Evolutionary conservation across 2,888 invertebrate species (phyloP).

Genomic region (Chalcis sispes): DNA sequence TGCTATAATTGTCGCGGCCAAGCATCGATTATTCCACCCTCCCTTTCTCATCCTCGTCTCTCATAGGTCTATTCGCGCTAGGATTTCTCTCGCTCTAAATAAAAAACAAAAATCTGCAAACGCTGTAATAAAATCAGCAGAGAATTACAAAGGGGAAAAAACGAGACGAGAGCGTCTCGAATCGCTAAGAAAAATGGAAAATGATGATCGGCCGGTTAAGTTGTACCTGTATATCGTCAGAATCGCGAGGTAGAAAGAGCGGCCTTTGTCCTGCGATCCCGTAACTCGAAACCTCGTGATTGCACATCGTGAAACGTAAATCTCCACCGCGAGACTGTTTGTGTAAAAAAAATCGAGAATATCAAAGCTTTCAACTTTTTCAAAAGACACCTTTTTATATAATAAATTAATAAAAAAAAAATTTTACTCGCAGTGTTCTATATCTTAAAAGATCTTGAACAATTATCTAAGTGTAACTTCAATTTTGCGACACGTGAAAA

Average conservation of each 20-base stretch:
- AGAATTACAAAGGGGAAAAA: too few species aligned
- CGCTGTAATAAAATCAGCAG: background rate
- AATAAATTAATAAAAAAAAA: too few species aligned
- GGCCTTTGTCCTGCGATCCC: constrained; percentile 46
- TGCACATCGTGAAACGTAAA: constrained; percentile 40
- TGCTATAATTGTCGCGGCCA: constrained; percentile 38
- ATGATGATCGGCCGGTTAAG: constrained; percentile 24
- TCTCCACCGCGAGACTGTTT: background rate
- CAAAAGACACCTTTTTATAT: too few species aligned
- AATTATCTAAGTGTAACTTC: too few species aligned
- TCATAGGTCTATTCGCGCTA: background rate
- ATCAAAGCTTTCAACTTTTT: too few species aligned
- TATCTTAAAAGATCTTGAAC: too few species aligned
- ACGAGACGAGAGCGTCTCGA: background rate
- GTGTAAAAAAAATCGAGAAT: background rate
- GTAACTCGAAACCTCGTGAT: constrained; percentile 37
- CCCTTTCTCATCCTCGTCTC: background rate
- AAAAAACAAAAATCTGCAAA: background rate
- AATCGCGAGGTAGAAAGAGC: constrained; percentile 6
- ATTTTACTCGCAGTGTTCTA: too few species aligned
- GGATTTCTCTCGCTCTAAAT: too few species aligned
- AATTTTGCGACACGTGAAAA: too few species aligned
- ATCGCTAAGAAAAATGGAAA: constrained; percentile 27
- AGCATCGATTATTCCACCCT: constrained; percentile 22
- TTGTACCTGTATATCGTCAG: constrained; percentile 39